Conservation (phyloP, 2,888 invertebrate species). For the Crioceris asparagi region DNA sequence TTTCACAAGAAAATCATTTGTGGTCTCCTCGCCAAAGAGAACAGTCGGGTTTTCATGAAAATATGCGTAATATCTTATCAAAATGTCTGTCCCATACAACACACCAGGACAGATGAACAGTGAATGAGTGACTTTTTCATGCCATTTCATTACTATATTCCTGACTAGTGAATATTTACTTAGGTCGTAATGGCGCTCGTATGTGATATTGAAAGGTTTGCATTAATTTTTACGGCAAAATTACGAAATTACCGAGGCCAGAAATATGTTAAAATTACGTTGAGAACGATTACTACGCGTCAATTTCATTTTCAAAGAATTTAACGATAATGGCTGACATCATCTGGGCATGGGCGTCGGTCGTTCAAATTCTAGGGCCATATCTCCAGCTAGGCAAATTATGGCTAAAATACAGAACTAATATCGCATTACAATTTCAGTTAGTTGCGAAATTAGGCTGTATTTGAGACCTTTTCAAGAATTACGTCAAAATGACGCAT, state of each 20-base stretch:
- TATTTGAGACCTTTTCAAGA: conserved; percentile 20
- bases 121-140: conserved; percentile 40
- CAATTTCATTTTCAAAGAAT: no score
- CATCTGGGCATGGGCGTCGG: conserved; percentile 14
- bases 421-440: conserved; percentile 12
- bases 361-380: conserved; percentile 11
- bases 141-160: conserved; percentile 38
- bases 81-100: conserved; percentile 36
- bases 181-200: conserved; percentile 40
- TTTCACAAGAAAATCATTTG: conserved; percentile 34
- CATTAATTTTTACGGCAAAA: conserved; percentile 38
- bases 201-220: conserved; percentile 41
- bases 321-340: no score
- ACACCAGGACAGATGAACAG: conserved; percentile 38
- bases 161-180: conserved; percentile 38
- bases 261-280: conserved; percentile 34
- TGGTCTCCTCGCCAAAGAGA: conserved; percentile 40
- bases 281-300: conserved; percentile 22
- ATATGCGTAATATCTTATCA: conserved; percentile 36
- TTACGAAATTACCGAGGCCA: conserved; percentile 30
- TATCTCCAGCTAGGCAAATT: conserved; percentile 13
- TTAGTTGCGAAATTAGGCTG: conserved; percentile 17
- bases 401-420: conserved; percentile 17
- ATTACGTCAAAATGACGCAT: conserved; percentile 27
- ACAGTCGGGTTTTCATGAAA: conserved; percentile 38